Base-by-base conservation (phyloP, 1,140 invertebrate species). In the Apis dorsata region DNA sequence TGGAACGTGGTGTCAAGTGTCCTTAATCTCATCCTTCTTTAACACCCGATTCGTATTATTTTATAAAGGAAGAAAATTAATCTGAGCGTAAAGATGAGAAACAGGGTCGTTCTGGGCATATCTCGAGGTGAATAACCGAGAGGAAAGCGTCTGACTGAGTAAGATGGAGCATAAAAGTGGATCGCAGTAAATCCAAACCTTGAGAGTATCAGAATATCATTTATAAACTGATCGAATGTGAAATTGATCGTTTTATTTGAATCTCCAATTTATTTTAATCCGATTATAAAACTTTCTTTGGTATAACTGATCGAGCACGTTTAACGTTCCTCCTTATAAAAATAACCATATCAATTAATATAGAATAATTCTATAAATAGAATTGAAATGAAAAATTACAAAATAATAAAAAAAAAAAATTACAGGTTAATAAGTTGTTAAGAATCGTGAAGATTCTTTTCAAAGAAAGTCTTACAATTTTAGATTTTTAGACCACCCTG, bases 61-160 rank as follows among this genome's bases (percentile, higher is more conserved):
- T 59, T 53, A 11, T 34, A 21, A 59, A 59, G 71, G 28, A 59
- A 73, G 55, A 73, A 73, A 73, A 73, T 73, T 28, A 34, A 73
- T 73, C 55, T 28, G 71, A 17, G 7, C n/a, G 68, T 13, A 51
- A 34, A 59, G 71, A 73, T 28, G 71, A 73, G 71, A 44, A 73
- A 73, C 71, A 59, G 51, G 34, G 55, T 59, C 71, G 53, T 73
- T 59, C 28, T n/a, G 55, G 55, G 21, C 71, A 59, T 59, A 73
- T 13, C 71, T 13, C 28, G 71, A 73, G 71, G 71, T 73, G 71
- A 73, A 73, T 73, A 73, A 59, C 71, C 71, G 55, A 73, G 55
- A 73, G 71, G 55, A 73, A 73, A 73, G 71, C 71, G 71, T 59
- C 71, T 44, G 71, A 70, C 49, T 10, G 68, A 70, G 68, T 51